Conservation (phyloP, 2,888 invertebrate genomes). For the Melipona beecheii region DNA sequence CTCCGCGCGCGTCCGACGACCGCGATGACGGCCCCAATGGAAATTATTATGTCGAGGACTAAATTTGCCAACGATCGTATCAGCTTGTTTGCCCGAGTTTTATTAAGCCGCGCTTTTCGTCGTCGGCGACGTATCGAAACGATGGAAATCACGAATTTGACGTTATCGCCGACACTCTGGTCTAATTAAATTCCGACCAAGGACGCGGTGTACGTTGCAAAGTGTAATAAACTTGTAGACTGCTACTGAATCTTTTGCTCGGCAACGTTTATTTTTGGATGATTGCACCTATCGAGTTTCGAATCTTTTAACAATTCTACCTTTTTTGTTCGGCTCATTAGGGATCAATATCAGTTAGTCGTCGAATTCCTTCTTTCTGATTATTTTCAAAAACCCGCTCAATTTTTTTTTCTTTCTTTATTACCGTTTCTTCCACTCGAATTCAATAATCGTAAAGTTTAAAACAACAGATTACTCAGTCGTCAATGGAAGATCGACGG, state of each 20-base stretch:
- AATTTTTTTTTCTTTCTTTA: too few species aligned
- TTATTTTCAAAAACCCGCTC: too few species aligned
- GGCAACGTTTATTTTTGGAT: too few species aligned
- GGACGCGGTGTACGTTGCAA: too few species aligned
- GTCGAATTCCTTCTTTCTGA: too few species aligned
- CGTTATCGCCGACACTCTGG: not conserved
- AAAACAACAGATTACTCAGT: too few species aligned
- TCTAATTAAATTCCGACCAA: not conserved
- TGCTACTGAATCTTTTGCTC: not conserved
- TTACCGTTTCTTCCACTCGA: too few species aligned
- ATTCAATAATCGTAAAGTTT: too few species aligned
- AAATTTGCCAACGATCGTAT: constrained; percentile 46
- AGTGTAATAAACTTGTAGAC: not conserved
- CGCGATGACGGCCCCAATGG: constrained; percentile 53
- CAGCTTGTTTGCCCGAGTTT: constrained; percentile 47
- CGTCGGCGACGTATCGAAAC: not conserved
- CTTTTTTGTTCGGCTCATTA: not conserved
- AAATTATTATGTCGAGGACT: constrained; percentile 46
- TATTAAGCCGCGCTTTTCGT: constrained; percentile 40
- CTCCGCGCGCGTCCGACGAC: constrained; percentile 13
- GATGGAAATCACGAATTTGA: not conserved
- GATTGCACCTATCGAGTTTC: too few species aligned
- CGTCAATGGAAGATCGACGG: not conserved
- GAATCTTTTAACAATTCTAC: not conserved
- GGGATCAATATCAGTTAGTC: too few species aligned